A percentile compares a stretch with the other conserved stretches of the same genome.
Conservation (phyloP, 2,888 invertebrate species). For the Oscheius onirici region DNA sequence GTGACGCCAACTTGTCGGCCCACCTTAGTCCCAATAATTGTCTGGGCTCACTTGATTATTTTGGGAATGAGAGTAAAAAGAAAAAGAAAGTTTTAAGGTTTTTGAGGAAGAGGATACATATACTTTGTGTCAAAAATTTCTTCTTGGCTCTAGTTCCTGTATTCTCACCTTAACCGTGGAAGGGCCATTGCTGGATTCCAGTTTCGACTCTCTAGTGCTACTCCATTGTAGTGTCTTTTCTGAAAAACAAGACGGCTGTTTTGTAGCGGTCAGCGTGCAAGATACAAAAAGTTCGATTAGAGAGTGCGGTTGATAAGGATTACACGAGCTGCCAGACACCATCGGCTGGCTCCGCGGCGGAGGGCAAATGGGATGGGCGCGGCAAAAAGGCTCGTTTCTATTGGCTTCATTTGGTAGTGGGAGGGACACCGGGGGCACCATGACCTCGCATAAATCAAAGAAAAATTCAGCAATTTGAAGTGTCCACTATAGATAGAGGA, state of each 20-base stretch:
- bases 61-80: background rate
- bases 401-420: background rate
- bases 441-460: slow-evolving; percentile 17
- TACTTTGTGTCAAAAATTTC: background rate
- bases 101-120: background rate
- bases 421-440: background rate
- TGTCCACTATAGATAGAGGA: slow-evolving; percentile 34
- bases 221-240: slow-evolving; percentile 22
- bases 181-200: slow-evolving; percentile 35
- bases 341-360: background rate
- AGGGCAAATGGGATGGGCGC: background rate
- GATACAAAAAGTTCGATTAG: background rate
- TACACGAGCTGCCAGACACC: background rate
- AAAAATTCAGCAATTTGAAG: slow-evolving; percentile 27
- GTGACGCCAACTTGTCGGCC: background rate
- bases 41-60: too few species aligned
- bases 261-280: background rate
- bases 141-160: background rate
- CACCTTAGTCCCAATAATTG: background rate
- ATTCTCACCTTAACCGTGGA: slow-evolving; percentile 35
- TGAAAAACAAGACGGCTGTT: slow-evolving; percentile 1
- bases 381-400: slow-evolving; percentile 4
- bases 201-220: slow-evolving; percentile 11
- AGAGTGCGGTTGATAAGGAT: slow-evolving; percentile 4
- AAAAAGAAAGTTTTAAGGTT: background rate